These are phyloP conservation scores for Aleiodes alternator DNA, from an alignment of 2,888 invertebrate genomes.

Conservation along the genomic window DNA sequence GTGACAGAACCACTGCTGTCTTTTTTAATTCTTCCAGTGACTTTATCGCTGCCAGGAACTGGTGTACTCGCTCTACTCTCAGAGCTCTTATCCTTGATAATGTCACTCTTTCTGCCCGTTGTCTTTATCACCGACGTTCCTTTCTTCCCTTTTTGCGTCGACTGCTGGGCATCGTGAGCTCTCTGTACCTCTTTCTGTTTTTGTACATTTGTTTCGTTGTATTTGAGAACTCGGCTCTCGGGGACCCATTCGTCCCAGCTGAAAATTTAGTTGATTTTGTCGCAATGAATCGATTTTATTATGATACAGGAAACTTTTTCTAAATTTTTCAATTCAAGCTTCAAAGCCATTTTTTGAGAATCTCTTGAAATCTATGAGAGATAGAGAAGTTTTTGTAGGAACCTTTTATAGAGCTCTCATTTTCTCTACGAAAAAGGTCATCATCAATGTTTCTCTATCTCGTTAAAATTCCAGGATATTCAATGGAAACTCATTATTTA, in stretches of 20 bases:
- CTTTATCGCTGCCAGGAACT: constrained; percentile 69
- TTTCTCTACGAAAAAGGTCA: no score
- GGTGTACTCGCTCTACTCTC: constrained; percentile 82
- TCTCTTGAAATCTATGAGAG: not conserved
- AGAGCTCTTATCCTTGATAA: constrained; percentile 72
- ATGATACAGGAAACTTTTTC: no score
- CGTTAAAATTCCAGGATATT: no score
- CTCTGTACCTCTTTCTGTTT: constrained; percentile 80
- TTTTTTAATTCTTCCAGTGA: constrained; percentile 57
- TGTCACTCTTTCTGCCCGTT: constrained; percentile 59
- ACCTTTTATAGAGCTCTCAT: no score
- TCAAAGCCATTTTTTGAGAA: not conserved
- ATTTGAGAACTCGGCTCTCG: constrained; percentile 81
- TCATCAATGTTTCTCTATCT: no score
- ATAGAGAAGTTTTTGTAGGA: not conserved
- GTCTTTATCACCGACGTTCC: constrained; percentile 53
- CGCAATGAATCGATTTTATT: no score
- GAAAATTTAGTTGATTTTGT: constrained; percentile 13
- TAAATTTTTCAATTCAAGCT: constrained; percentile 6
- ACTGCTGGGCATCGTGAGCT: constrained; percentile 80
- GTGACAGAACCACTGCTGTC: constrained; percentile 62
- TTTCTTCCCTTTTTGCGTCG: constrained; percentile 67
- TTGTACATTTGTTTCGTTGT: constrained; percentile 80
- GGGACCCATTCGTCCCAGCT: constrained; percentile 81
- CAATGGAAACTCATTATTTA: no score